These are phyloP conservation scores for Villa cingulata DNA, from an alignment of 2,888 invertebrate species.

Conservation along the genomic window DNA sequence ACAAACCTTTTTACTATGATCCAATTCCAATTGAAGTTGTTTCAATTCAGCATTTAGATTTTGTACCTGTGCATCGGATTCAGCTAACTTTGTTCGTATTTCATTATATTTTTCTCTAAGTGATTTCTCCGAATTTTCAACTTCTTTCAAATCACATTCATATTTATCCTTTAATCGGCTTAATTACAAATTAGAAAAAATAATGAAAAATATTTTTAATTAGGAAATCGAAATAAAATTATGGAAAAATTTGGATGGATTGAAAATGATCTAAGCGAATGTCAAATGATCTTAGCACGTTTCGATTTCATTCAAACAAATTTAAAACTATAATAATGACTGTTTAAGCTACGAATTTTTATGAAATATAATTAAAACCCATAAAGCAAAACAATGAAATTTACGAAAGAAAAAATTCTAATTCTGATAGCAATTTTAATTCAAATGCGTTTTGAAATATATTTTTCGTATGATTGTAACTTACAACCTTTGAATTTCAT, in stretches of 20 bases:
- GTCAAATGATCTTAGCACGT: no score
- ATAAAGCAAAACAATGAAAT: not conserved
- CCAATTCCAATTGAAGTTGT: conserved; percentile 52
- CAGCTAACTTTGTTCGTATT: conserved; percentile 48
- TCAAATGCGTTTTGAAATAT: no score
- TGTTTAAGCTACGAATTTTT: no score
- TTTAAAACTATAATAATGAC: no score
- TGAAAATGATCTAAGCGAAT: no score
- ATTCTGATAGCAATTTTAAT: no score
- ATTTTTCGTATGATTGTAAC: not conserved
- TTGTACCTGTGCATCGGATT: conserved; percentile 48
- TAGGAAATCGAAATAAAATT: no score
- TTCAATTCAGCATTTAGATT: conserved; percentile 45
- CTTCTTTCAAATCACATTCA: conserved; percentile 52
- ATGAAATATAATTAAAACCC: no score
- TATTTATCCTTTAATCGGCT: conserved; percentile 65
- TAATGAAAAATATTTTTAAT: not conserved
- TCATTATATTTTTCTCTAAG: conserved; percentile 53
- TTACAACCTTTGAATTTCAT: not conserved
- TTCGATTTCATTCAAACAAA: no score
- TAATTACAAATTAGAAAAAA: conserved; percentile 10
- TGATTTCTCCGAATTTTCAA: conserved; percentile 52
- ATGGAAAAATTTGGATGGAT: no score
- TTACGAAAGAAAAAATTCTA: no score
- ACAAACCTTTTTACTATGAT: conserved; percentile 48